A percentile compares a stretch with the other conserved stretches of the same genome.
Evolutionary conservation across 2,888 invertebrate genomes (phyloP).

Genomic region (Megaustenia siamemsis): DNA sequence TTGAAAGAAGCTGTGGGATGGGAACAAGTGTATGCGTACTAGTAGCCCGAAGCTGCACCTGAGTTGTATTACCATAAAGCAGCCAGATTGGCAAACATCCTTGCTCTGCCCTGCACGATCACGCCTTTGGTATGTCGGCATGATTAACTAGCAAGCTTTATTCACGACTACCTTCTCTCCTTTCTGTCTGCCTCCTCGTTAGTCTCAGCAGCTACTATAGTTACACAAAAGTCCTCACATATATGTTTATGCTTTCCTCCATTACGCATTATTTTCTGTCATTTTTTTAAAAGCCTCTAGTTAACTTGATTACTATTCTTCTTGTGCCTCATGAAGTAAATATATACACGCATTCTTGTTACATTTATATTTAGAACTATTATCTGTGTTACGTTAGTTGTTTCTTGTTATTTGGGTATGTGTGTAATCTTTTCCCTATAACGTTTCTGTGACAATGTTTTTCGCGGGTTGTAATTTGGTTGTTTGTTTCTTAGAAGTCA

Average conservation of each 20-base stretch:
- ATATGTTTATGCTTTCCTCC: slow-evolving; percentile 1
- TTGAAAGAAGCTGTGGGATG: slow-evolving; percentile 21
- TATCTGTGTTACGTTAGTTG: too few relatives aligned
- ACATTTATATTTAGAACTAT: too few relatives aligned
- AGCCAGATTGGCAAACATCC: slow-evolving; percentile 23
- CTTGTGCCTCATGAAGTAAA: too few relatives aligned
- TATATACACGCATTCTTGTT: too few relatives aligned
- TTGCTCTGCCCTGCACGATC: slow-evolving; percentile 16
- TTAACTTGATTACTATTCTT: too few relatives aligned
- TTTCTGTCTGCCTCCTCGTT: background rate
- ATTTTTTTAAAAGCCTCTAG: background rate
- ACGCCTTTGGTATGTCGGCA: slow-evolving; percentile 26
- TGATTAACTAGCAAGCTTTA: slow-evolving; percentile 20
- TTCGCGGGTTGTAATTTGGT: too few relatives aligned
- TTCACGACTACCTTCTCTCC: background rate
- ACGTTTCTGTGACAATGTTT: too few relatives aligned
- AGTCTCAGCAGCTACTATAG: background rate
- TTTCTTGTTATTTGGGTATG: too few relatives aligned
- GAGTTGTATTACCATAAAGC: slow-evolving; percentile 32
- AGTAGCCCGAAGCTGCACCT: slow-evolving; percentile 19
- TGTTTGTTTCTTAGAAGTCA: too few relatives aligned
- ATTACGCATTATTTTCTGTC: background rate
- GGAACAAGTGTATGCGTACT: slow-evolving; percentile 17
- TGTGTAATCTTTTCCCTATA: too few relatives aligned
- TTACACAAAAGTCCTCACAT: too few relatives aligned